Conservation (phyloP, 2,888 invertebrate species). For the Drosophila prolongata region DNA sequence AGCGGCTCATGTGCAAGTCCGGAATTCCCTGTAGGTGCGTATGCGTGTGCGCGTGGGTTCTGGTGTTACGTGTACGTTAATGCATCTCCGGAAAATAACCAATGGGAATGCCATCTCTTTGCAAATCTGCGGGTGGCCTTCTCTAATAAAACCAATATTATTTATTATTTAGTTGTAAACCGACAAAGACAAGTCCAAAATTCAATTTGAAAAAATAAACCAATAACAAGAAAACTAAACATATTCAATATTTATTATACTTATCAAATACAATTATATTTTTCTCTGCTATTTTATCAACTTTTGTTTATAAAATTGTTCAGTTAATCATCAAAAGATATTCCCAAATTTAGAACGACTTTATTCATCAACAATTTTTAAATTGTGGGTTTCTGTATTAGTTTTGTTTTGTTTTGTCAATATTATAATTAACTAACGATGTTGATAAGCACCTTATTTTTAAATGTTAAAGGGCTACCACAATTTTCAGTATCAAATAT, state of each 20-base stretch:
- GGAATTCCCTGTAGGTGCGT: constrained; percentile 5
- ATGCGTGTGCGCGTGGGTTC: constrained; percentile 12
- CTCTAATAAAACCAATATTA: constrained; percentile 38
- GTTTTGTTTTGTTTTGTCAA: no score
- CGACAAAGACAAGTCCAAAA: constrained; percentile 34
- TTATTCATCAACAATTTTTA: no score
- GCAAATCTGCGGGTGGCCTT: constrained; percentile 38
- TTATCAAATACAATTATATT: not conserved
- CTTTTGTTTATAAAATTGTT: not conserved
- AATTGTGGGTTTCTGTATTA: no score
- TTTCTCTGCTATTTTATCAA: not conserved
- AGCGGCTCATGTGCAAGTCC: constrained; percentile 23
- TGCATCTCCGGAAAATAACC: not conserved
- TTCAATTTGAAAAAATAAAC: constrained; percentile 40
- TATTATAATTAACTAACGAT: no score
- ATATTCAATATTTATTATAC: not conserved
- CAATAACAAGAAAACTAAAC: constrained; percentile 14
- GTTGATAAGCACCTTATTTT: no score
- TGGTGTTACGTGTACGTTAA: constrained; percentile 9
- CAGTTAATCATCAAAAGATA: not conserved
- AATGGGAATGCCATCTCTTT: constrained; percentile 23
- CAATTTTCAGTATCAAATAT: no score
- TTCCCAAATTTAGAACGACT: not conserved
- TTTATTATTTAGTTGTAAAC: constrained; percentile 73
- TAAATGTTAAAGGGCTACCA: no score